phyloP scores from a whole-genome alignment of 2,113 vertebrate species.

The Engraulis encrasicolus region DNA sequence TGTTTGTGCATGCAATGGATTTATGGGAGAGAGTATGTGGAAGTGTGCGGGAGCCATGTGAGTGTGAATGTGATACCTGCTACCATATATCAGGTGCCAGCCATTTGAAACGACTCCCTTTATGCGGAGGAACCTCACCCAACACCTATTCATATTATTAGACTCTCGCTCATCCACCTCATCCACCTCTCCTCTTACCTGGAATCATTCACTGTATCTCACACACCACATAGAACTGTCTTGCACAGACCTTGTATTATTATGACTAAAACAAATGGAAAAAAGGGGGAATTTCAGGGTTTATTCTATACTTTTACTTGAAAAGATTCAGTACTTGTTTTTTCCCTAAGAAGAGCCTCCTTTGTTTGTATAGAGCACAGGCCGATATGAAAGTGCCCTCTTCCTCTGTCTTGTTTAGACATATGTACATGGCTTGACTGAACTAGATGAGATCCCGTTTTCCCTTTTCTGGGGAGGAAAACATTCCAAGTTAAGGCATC shows the following conservation, averaged over 20 bases:
- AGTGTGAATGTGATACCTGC: neutral
- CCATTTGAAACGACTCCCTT: neutral
- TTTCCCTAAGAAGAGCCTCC: neutral
- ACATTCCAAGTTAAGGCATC: neutral
- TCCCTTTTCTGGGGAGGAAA: neutral
- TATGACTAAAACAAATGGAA: no score
- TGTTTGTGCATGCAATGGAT: neutral
- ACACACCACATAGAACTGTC: neutral
- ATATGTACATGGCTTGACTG: neutral
- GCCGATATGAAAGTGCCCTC: neutral
- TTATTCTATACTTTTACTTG: neutral
- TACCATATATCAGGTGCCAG: neutral
- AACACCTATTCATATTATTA: neutral
- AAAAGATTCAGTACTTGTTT: neutral
- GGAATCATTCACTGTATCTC: neutral
- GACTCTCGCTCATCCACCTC: neutral
- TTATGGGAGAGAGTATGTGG: neutral
- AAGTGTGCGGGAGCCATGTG: neutral
- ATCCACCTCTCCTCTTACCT: neutral
- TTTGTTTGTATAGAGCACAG: neutral
- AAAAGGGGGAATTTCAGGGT: neutral
- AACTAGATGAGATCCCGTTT: neutral
- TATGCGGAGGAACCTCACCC: neutral
- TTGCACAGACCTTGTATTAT: neutral
- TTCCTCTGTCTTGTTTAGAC: neutral